Evolutionary conservation across 2,797 vertebrate genomes (phyloP).

Genomic region (Petrocephalus schoutedeni): DNA sequence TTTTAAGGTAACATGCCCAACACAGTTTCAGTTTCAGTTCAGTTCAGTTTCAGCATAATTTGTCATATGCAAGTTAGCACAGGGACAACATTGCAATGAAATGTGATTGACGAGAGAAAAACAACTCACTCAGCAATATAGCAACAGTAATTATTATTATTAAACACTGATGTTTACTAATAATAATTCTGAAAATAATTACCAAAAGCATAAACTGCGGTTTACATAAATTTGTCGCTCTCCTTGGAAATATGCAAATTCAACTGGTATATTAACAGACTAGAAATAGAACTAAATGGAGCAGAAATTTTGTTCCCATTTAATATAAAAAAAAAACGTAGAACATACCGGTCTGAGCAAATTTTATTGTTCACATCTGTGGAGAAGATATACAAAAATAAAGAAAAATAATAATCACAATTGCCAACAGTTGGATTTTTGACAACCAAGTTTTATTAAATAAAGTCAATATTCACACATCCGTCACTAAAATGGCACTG

Average conservation of each 20-base stretch:
- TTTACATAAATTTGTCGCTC: neutral
- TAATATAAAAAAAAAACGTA: neutral
- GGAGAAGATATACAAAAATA: neutral
- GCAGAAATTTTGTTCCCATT: neutral
- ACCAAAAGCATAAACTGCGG: neutral
- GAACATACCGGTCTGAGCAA: neutral
- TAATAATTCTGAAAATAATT: neutral
- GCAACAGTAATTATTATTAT: neutral
- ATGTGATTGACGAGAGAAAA: too few relatives aligned
- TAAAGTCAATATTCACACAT: neutral
- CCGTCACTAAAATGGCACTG: neutral
- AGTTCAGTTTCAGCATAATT: too few relatives aligned
- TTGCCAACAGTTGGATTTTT: neutral
- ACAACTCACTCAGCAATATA: too few relatives aligned
- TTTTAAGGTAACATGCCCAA: too few relatives aligned
- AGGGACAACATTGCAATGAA: too few relatives aligned
- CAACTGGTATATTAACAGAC: neutral
- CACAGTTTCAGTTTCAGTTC: too few relatives aligned
- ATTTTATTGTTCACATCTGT: neutral
- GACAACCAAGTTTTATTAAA: neutral
- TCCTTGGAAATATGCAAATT: neutral
- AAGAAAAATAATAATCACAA: neutral
- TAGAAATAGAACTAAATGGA: neutral
- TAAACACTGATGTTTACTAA: neutral
- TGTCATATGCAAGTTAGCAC: too few relatives aligned